Evolutionary conservation across 1,140 invertebrate species (phyloP).

Genomic region (Diabrotica undecimpunctata): DNA sequence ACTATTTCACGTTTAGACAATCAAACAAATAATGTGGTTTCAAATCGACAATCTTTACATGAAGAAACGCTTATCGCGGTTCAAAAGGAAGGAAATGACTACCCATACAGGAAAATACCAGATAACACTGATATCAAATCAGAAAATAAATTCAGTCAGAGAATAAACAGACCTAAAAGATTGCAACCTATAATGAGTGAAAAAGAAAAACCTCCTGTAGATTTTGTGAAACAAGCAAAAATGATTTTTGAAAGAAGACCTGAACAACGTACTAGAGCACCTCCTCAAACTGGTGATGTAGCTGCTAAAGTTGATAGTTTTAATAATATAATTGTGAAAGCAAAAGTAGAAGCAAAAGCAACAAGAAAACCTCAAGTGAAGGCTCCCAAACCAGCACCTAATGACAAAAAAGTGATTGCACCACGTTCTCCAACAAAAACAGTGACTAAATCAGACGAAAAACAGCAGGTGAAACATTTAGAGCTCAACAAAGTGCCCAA

Average conservation of each 20-base stretch:
- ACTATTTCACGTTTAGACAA: conserved; percentile 57
- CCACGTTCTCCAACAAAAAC: conserved; percentile 17
- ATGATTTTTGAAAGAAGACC: conserved; percentile 76
- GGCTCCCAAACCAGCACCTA: conserved; percentile 36
- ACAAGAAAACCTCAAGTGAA: conserved; percentile 50
- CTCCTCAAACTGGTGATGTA: conserved; percentile 57
- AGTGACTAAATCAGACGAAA: conserved; percentile 24
- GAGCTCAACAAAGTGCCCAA: conserved; percentile 21
- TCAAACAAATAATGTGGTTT: conserved; percentile 18
- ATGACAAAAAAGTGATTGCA: conserved; percentile 30
- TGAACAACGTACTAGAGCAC: conserved; percentile 51
- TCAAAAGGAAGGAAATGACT: conserved; percentile 31
- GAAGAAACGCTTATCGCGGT: conserved; percentile 40
- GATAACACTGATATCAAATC: conserved; percentile 46
- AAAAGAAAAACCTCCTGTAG: conserved; percentile 76
- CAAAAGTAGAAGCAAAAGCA: conserved; percentile 37
- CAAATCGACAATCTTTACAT: conserved; percentile 39
- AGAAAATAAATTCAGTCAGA: conserved; percentile 35
- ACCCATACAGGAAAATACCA: conserved; percentile 23
- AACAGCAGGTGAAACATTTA: conserved; percentile 12
- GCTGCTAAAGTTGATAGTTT: conserved; percentile 63
- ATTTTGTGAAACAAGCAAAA: conserved; percentile 79
- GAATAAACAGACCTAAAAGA: conserved; percentile 58
- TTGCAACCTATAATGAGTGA: conserved; percentile 69
- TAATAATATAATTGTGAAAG: conserved; percentile 59